Evolutionary conservation across 2,113 vertebrate species (phyloP), one percentile per base, ranked within the genome.

Genomic region (Hystrix cristata): DNA sequence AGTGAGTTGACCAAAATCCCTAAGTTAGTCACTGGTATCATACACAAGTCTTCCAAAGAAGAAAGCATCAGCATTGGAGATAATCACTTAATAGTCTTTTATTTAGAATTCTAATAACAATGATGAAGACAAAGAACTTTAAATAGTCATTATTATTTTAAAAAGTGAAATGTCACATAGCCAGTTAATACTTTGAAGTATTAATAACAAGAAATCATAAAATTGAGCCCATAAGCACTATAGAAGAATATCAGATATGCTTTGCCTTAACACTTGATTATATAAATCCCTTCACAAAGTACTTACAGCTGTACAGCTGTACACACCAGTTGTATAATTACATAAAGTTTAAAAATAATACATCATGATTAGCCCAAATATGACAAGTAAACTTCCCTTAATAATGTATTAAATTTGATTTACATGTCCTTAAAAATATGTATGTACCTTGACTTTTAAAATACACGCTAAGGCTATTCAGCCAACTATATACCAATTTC

Each of bases 311-410:
- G 97, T 98, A 97, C 96, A 98, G 98, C 98, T 99, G 97, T 98
- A 97, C 96, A 98, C 97, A 98, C 98, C 98, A 97, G 92, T 98
- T 98, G 97, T 98, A 98, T 97, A 99, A 98, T 98, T 98, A 98
- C 96, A 98, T 98, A 98, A 98, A 98, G 97, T 98, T 98, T 98
- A 98, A 98, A 99, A 99, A 98, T 98, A 97, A 98, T 98, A 96
- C 98, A 98, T 98, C 98, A 98, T 21, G 86, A 98, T 98, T 98
- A 98, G 97, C 90, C 98, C 98, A 99, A 98, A 98, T 97, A 98
- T 98, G 98, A 98, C 98, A 99, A 98, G 97, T 97, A 98, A 98
- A 98, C 98, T 97, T 96, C 92, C 96, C 97, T 85, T 98, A 98
- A 98, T 98, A 98, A 98, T 98, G 98, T 98, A 98, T 98, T 98